Evolutionary conservation across 1,140 invertebrate species (phyloP), one percentile per base, ranked within the genome.

Genomic region (Carposina sasakii): DNA sequence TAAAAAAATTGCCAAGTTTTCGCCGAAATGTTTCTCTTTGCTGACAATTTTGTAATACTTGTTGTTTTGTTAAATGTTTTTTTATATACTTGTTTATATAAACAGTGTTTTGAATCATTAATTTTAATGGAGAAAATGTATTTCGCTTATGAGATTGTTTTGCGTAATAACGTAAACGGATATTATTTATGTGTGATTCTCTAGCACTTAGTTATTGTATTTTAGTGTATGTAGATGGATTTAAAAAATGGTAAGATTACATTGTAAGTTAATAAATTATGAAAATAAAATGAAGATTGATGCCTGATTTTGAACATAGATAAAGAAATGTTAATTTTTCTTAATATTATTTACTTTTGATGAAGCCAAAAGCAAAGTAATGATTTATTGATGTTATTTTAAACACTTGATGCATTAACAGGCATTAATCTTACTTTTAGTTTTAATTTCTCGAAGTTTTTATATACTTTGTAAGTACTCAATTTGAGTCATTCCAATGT

Each of bases 101-200:
- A 71, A 48, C 57, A 54, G 63, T 67, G 65, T 73, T 66, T 74
- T 67, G 50, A 51, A 60, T 53, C 57, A 61, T 60, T 67, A 67
- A 65, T 71, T 66, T 63, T 59, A 65, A 63, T 50, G 52, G 60
- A 52, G 61, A 46, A 60, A 55, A 44, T 57, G 58, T 67, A 56
- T 62, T 60, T 65, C 51, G 70, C 67, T 66, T 59, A 67, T 68
- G 76, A 79, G 74, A 78, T 79, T 82, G 72, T 77, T 76, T 71
- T 65, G 57, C 61, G 57, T 69, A 65, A 40, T 52, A 56, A 64
- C 60, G 63, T 73, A 67, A 67, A 65, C 62, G 62, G 60, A 76
- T 69, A 74, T 79, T 77, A 83, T 79, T 83, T 83, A 83, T 81
- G 76, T 83, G 76, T 83, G 76, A 83, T 77, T 75, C 72, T 60